These are phyloP conservation scores for Flabesymbios commensalis DNA, from an alignment of 2,888 invertebrate genomes.

Conservation along the genomic window DNA sequence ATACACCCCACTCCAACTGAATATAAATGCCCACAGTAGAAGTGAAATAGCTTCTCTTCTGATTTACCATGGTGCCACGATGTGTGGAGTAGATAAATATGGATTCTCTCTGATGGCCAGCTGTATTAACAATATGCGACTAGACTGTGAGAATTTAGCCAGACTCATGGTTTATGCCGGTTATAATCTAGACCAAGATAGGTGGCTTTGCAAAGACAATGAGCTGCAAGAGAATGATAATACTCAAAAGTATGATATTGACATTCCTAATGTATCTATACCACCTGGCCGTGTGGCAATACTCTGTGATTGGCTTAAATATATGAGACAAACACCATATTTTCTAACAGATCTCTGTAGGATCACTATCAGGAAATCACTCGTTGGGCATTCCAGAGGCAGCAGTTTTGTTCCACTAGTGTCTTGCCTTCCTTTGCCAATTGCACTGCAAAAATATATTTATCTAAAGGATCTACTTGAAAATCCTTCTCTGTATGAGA, in stretches of 20 bases:
- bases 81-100: constrained; percentile 16
- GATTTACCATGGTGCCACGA: constrained; percentile 34
- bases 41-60: constrained; percentile 30
- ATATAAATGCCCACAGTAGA: constrained; percentile 23
- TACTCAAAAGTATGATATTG: not conserved
- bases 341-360: constrained; percentile 27
- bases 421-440: too few species aligned
- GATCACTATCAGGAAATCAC: constrained; percentile 16
- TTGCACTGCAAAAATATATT: too few species aligned
- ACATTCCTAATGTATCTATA: constrained; percentile 18
- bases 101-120: constrained; percentile 26
- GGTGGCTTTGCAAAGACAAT: constrained; percentile 22
- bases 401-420: too few species aligned
- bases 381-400: constrained; percentile 12
- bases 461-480: too few species aligned
- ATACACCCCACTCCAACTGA: constrained; percentile 34
- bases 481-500: too few species aligned
- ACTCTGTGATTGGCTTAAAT: constrained; percentile 32
- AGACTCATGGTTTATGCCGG: constrained; percentile 32
- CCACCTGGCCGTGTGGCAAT: constrained; percentile 27
- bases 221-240: not conserved
- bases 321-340: constrained; percentile 17
- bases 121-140: constrained; percentile 27
- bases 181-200: constrained; percentile 32
- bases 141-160: constrained; percentile 35